Percentiles rank a stretch among this genome's conserved stretches.
Conservation (phyloP, 37 sponge, comb jelly and placozoan species). For the Theonella swinhoei region DNA sequence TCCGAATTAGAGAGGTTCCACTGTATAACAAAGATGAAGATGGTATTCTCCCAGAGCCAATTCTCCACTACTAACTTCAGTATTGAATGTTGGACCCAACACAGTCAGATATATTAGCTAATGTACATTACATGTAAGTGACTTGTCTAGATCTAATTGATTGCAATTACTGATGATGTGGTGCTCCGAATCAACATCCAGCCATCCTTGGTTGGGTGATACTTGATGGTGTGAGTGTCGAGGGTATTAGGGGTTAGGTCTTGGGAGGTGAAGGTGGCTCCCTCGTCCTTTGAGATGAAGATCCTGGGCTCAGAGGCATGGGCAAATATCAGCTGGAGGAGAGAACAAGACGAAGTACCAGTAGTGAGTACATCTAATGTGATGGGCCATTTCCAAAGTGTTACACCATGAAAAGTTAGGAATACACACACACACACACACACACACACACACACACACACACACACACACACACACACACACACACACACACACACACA, state of each 20-base stretch:
- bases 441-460: background rate
- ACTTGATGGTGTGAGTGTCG: constrained; percentile 29
- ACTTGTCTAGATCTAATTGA: background rate
- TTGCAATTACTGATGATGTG: constrained; percentile 17
- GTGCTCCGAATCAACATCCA: constrained; percentile 25
- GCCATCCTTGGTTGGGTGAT: constrained; percentile 29
- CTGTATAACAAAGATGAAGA: too few species aligned
- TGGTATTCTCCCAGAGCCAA: too few species aligned
- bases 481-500: background rate
- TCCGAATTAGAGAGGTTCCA: too few species aligned
- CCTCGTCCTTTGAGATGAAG: constrained; percentile 63
- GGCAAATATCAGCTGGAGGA: constrained; percentile 53
- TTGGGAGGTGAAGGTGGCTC: constrained; percentile 24
- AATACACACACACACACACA: background rate
- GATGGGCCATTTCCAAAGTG: background rate
- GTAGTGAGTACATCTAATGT: background rate
- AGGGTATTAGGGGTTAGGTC: constrained; percentile 35
- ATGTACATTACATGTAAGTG: background rate
- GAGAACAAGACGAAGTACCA: background rate
- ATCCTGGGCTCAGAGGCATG: constrained; percentile 27
- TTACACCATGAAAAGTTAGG: background rate
- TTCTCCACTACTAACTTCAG: too few species aligned
- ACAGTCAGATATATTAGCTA: background rate
- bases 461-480: background rate
- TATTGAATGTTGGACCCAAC: too few species aligned